Conservation (phyloP, 2,797 vertebrate species). For the Lemur catta region DNA sequence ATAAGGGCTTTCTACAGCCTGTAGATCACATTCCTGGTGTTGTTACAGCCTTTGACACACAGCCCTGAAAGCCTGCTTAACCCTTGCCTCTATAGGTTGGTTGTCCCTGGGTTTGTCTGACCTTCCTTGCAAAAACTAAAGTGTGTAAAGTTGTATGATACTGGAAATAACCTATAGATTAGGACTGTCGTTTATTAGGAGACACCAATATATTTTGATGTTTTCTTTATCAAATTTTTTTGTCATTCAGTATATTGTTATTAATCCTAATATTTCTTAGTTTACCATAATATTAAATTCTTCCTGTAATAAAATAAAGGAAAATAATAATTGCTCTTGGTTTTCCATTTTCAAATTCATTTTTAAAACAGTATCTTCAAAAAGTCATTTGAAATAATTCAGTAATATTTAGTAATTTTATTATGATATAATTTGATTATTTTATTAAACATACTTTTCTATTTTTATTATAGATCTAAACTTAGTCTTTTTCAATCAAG, state of each 20-base stretch:
- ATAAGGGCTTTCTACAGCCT: background rate
- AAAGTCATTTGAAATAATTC: background rate
- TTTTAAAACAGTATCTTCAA: slow-evolving; percentile 28
- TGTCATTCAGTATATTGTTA: slow-evolving; percentile 9
- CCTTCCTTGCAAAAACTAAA: background rate
- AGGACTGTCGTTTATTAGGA: background rate
- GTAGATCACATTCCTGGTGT: background rate
- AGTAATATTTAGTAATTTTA: slow-evolving; percentile 22
- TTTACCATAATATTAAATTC: background rate
- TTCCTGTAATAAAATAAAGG: slow-evolving; percentile 2
- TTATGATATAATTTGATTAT: slow-evolving; percentile 33
- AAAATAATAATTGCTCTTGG: slow-evolving; percentile 16
- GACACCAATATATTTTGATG: background rate
- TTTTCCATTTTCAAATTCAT: slow-evolving; percentile 23
- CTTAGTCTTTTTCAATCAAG: slow-evolving; percentile 98
- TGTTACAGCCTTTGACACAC: background rate
- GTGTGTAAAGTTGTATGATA: background rate
- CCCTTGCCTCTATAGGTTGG: background rate
- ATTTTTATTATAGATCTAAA: slow-evolving; percentile 91
- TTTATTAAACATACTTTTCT: slow-evolving; percentile 46
- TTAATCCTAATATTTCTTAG: slow-evolving; percentile 28
- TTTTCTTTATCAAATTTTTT: slow-evolving; percentile 27
- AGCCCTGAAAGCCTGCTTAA: background rate
- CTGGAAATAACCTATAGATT: background rate
- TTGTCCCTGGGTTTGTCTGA: background rate